Conservation (phyloP, 2,888 invertebrate species). For the Trichopria drosophilae region DNA sequence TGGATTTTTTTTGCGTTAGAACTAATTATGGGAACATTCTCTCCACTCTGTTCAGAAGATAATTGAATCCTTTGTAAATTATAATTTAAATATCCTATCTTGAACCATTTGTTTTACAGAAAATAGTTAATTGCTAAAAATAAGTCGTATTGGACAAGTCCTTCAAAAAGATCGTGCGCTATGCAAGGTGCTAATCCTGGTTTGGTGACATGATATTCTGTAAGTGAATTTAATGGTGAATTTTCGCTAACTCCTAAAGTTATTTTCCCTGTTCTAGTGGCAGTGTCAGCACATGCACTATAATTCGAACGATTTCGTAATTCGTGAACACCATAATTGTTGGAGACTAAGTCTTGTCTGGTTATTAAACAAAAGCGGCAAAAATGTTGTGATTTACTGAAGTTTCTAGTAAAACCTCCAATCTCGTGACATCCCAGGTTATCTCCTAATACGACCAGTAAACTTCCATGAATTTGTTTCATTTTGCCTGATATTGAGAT, state of each 20-base stretch:
- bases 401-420: constrained; percentile 41
- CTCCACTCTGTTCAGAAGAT: constrained; percentile 2
- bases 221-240: constrained; percentile 35
- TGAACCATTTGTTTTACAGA: constrained; percentile 16
- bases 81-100: constrained; percentile 5
- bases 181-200: constrained; percentile 27
- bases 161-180: constrained; percentile 40
- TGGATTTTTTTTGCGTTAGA: neutral
- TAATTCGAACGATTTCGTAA: constrained; percentile 6
- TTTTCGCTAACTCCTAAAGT: constrained; percentile 30
- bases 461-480: constrained; percentile 32
- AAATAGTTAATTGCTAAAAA: constrained; percentile 32
- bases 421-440: constrained; percentile 36
- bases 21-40: constrained; percentile 10
- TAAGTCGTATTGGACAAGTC: constrained; percentile 34
- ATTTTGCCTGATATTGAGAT: no score
- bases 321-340: constrained; percentile 8
- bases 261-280: constrained; percentile 2
- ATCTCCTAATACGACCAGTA: constrained; percentile 28
- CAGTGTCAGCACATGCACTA: constrained; percentile 8
- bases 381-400: constrained; percentile 33
- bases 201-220: constrained; percentile 36
- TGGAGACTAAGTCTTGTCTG: neutral
- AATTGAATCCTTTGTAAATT: constrained; percentile 9
- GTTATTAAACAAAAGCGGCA: constrained; percentile 30